These are phyloP conservation scores for Musca vetustissima DNA, from an alignment of 1,140 invertebrate genomes.

Conservation along the genomic window DNA sequence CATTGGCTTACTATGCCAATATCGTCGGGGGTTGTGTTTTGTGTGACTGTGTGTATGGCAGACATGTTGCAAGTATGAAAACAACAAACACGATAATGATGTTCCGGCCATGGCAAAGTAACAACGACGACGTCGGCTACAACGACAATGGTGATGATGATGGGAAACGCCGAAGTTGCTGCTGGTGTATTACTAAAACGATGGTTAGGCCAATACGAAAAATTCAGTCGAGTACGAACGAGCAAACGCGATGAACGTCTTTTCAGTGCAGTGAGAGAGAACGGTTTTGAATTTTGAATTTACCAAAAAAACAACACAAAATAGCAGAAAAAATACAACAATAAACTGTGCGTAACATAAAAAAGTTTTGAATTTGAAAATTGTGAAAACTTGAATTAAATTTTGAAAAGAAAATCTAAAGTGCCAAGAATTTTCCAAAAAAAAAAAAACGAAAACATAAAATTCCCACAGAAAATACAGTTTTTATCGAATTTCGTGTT, in stretches of 20 bases:
- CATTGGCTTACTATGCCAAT: too few relatives aligned
- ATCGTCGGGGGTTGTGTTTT: too few relatives aligned
- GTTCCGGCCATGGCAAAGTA: slow-evolving; percentile 20
- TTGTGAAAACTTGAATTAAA: not conserved
- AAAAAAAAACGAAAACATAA: too few relatives aligned
- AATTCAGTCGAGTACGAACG: slow-evolving; percentile 22
- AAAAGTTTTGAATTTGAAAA: not conserved
- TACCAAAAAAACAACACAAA: not conserved
- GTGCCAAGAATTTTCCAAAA: too few relatives aligned
- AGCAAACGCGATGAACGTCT: slow-evolving; percentile 19
- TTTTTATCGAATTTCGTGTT: too few relatives aligned
- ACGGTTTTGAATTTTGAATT: slow-evolving; percentile 1
- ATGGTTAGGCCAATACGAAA: slow-evolving; percentile 20
- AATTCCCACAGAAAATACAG: too few relatives aligned
- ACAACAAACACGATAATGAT: not conserved
- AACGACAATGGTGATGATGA: too few relatives aligned
- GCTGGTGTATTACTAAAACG: slow-evolving; percentile 8
- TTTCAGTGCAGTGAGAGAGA: not conserved
- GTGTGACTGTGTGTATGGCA: too few relatives aligned
- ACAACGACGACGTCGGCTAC: slow-evolving; percentile 24
- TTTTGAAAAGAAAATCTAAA: too few relatives aligned
- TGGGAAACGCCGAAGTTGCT: slow-evolving; percentile 34
- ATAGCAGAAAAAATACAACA: not conserved
- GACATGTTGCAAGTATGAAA: too few relatives aligned
- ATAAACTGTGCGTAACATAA: not conserved